These are phyloP conservation scores for Synergus itoensis DNA, from an alignment of 2,888 invertebrate genomes.

Conservation along the genomic window DNA sequence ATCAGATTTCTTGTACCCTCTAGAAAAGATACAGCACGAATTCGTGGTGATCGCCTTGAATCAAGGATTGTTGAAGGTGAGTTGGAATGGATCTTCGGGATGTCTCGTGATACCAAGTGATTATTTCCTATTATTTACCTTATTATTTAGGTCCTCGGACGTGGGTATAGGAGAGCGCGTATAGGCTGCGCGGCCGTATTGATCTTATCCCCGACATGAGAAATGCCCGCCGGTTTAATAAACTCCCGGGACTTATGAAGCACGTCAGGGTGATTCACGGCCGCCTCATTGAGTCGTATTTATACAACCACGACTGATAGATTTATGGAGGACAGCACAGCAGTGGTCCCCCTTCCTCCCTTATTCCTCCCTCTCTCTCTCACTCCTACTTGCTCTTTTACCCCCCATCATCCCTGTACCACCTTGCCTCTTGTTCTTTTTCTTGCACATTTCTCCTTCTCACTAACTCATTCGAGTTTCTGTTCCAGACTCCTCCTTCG, in stretches of 20 bases:
- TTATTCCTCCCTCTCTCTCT: slow-evolving; percentile 57
- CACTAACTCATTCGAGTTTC: slow-evolving; percentile 42
- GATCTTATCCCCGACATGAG: slow-evolving; percentile 78
- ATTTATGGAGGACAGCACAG: slow-evolving; percentile 78
- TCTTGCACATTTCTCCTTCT: slow-evolving; percentile 55
- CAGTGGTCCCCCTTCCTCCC: slow-evolving; percentile 66
- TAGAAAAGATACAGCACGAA: neutral
- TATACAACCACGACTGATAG: slow-evolving; percentile 78
- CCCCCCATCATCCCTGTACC: slow-evolving; percentile 48
- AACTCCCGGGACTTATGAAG: slow-evolving; percentile 79
- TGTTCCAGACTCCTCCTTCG: slow-evolving; percentile 51
- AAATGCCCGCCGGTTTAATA: slow-evolving; percentile 78
- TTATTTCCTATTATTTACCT: slow-evolving; percentile 73
- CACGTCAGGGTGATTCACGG: slow-evolving; percentile 78
- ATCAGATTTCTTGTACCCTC: neutral
- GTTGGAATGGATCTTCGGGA: neutral
- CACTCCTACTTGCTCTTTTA: slow-evolving; percentile 50
- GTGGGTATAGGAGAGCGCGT: slow-evolving; percentile 67
- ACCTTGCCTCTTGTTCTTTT: slow-evolving; percentile 57
- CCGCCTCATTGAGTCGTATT: slow-evolving; percentile 78
- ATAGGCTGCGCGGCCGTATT: slow-evolving; percentile 75
- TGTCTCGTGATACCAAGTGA: slow-evolving; percentile 63
- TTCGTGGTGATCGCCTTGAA: neutral
- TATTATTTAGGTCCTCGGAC: slow-evolving; percentile 68
- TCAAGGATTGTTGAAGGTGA: neutral